A percentile compares a stretch with the other conserved stretches of the same genome.
Conservation (phyloP, 1,140 invertebrate genomes). For the Agrypnia vestita region DNA sequence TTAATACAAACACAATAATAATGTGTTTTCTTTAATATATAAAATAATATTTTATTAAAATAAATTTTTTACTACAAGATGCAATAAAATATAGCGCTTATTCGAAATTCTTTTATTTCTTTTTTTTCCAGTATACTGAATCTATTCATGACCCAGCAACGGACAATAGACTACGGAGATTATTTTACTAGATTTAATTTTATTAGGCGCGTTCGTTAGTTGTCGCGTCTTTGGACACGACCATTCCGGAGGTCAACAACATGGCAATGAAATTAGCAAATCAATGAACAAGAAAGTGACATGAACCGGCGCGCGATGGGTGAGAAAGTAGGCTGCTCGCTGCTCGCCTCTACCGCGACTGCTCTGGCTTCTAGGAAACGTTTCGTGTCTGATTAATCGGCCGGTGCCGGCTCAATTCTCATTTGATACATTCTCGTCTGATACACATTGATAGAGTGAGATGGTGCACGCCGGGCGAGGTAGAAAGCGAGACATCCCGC, state of each 20-base stretch:
- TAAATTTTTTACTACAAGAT: too few relatives aligned
- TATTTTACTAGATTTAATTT: slow-evolving; percentile 1
- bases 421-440: not conserved
- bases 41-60: too few relatives aligned
- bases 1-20: too few relatives aligned
- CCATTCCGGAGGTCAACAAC: slow-evolving; percentile 33
- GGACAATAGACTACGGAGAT: too few relatives aligned
- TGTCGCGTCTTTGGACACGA: slow-evolving; percentile 21
- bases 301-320: slow-evolving; percentile 31
- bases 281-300: slow-evolving; percentile 56
- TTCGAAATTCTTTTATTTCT: too few relatives aligned
- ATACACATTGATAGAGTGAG: not conserved
- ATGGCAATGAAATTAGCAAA: slow-evolving; percentile 54
- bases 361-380: not conserved
- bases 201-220: slow-evolving; percentile 8
- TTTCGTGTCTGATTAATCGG: slow-evolving; percentile 20
- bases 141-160: too few relatives aligned
- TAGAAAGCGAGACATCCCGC: not conserved
- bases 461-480: not conserved
- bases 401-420: not conserved
- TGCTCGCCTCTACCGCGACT: too few relatives aligned
- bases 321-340: slow-evolving; percentile 48
- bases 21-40: too few relatives aligned
- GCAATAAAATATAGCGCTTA: too few relatives aligned
- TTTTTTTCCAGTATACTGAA: too few relatives aligned